Evolutionary conservation across 2,797 vertebrate species (phyloP).

Genomic region (Hylomyscus alleni): DNA sequence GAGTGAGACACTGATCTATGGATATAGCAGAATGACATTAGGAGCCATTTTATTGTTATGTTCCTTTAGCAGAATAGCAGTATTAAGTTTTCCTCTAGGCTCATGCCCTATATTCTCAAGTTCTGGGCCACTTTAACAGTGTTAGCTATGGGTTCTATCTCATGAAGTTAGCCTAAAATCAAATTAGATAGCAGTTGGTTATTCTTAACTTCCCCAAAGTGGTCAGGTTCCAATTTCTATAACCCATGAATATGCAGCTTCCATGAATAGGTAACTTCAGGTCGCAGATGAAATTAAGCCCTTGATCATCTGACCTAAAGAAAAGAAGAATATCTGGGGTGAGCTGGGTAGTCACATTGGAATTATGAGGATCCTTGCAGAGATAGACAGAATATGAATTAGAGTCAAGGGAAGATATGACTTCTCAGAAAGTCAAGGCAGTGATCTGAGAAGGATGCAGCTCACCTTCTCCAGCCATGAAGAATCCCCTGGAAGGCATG

Average conservation of each 20-base stretch:
- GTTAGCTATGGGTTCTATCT: neutral
- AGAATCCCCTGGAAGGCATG: neutral
- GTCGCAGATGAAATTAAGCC: constrained; percentile 7
- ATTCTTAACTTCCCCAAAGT: neutral
- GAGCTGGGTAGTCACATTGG: neutral
- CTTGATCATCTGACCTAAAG: neutral
- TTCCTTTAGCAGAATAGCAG: too few species aligned
- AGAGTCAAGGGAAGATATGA: neutral
- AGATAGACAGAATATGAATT: neutral
- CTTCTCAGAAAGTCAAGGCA: neutral
- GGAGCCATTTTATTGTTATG: neutral
- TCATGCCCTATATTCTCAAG: neutral
- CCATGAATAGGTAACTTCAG: neutral
- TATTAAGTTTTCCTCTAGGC: neutral
- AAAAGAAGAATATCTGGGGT: neutral
- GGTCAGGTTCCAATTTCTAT: neutral
- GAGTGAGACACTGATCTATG: neutral
- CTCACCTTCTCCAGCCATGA: neutral
- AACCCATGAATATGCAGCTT: neutral
- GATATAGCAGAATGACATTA: neutral
- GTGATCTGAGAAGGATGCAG: neutral
- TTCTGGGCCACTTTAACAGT: neutral
- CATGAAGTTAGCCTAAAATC: neutral
- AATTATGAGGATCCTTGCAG: neutral
- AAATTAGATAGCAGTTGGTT: neutral